These are phyloP conservation scores for Grapholita molesta DNA, from an alignment of 1,140 invertebrate genomes.

Conservation along the genomic window DNA sequence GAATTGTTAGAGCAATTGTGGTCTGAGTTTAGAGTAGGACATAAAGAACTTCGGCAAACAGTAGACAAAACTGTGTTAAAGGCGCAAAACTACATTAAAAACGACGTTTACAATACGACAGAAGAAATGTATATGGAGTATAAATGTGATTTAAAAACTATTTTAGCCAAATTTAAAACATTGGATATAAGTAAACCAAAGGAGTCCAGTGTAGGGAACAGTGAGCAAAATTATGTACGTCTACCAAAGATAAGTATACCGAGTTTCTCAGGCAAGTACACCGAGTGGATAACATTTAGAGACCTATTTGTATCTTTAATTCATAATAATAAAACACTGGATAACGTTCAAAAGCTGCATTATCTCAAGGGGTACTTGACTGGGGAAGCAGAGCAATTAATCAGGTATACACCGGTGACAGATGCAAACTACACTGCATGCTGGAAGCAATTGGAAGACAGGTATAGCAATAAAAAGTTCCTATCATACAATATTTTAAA, in stretches of 20 bases:
- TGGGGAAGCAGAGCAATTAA: slow-evolving; percentile 25
- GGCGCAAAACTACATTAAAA: background rate
- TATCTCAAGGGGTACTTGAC: slow-evolving; percentile 13
- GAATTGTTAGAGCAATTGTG: background rate
- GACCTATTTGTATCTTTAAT: slow-evolving; percentile 33
- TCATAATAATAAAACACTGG: slow-evolving; percentile 23
- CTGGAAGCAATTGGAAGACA: background rate
- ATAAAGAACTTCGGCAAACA: background rate
- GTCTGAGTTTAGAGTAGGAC: background rate
- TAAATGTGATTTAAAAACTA: background rate
- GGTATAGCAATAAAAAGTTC: background rate
- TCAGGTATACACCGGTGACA: background rate
- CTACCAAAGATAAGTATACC: background rate
- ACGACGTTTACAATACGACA: background rate
- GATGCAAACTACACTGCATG: background rate
- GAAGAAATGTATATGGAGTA: background rate
- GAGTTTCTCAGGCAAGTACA: background rate
- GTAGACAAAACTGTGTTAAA: background rate
- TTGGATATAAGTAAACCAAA: too few species aligned
- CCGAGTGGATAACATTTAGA: slow-evolving; percentile 15
- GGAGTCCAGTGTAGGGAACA: too few species aligned
- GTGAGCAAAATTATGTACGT: background rate
- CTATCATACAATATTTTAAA: background rate
- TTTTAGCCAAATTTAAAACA: background rate
- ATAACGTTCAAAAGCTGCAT: slow-evolving; percentile 26